Base-by-base conservation (phyloP, 2,888 invertebrate genomes). In the Drosophila silvestris region DNA sequence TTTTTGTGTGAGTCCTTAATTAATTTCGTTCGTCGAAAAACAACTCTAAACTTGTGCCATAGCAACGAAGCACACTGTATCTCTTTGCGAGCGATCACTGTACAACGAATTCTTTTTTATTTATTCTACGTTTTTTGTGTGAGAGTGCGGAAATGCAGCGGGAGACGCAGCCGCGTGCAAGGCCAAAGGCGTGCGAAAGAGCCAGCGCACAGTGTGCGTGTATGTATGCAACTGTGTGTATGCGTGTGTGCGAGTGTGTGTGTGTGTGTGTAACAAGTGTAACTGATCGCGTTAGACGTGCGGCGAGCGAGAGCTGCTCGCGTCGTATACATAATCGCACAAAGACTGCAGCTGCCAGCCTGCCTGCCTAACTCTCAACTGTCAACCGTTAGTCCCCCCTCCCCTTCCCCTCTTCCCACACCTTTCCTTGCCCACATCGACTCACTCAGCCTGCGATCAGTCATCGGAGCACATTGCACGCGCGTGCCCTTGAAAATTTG, bases 401-500 rank as follows among this genome's bases (percentile, higher is more conserved):
- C 51, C 14, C 14, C 39, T 16, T 14, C 30, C 14, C 7, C 26
- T n/a, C 16, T 37, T 19, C 12, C 37, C 39, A 41, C 10, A 19
- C 12, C 10, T 28, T 26, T 4, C 28, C 28, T 28, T 4, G 7
- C 9, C 28, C 30, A 39, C 39, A 47, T 50, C 2, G 56, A 35
- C 12, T 7, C 51, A 26, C 50, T 58, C 44, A 5, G 53, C 39
- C 30, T 37, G 47, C 54, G 30, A 26, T 54, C 64, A 61, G 35
- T 37, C 66, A 41, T 26, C 69, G 52, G 53, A 68, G 50, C 73
- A 70, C 66, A 61, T 26, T 71, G 85, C 85, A 77, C 77, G 72
- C 88, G 90, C 88, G 84, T 88, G 88, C 88, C 88, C 88, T 88
- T 88, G 90, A 88, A 83, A 85, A 77, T 75, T 84, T 90, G 90